Percentiles rank a stretch among this genome's conserved stretches.
Evolutionary conservation across 2,113 vertebrate genomes (phyloP).

Genomic region (Macaca mulatta): DNA sequence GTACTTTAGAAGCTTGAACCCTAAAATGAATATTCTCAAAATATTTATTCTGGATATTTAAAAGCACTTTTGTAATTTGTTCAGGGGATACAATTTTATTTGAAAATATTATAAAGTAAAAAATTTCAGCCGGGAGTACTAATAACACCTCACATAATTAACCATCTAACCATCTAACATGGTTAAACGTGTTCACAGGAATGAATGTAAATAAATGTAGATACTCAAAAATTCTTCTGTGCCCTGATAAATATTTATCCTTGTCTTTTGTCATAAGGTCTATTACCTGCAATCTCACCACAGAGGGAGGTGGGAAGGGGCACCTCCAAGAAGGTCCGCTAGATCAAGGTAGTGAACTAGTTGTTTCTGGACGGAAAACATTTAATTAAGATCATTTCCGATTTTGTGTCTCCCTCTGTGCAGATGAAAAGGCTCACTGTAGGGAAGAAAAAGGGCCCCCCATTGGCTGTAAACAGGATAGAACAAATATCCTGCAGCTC

Average conservation of each 20-base stretch:
- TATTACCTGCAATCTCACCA: neutral
- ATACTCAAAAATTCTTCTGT: neutral
- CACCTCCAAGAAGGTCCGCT: neutral
- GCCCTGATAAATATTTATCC: conserved; percentile 19
- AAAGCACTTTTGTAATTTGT: conserved; percentile 11
- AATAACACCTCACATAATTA: neutral
- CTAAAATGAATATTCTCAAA: conserved; percentile 4
- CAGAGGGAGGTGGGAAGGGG: neutral
- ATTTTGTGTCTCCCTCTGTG: conserved; percentile 66
- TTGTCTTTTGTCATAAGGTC: neutral
- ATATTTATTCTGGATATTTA: conserved; percentile 4
- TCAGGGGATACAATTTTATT: neutral
- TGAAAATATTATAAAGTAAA: conserved; percentile 32
- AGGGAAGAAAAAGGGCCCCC: conserved; percentile 33
- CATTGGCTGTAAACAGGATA: neutral
- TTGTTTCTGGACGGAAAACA: conserved; percentile 81
- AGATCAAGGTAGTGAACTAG: neutral
- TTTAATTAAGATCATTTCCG: conserved; percentile 85
- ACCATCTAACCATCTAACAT: too few relatives aligned
- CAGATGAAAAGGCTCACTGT: conserved; percentile 57
- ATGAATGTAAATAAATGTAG: conserved; percentile 22
- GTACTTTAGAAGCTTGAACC: neutral
- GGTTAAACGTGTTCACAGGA: neutral
- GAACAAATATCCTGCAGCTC: conserved; percentile 22
- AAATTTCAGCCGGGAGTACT: neutral